Conservation (phyloP, 2,113 vertebrate species). For the Uria aalge region DNA sequence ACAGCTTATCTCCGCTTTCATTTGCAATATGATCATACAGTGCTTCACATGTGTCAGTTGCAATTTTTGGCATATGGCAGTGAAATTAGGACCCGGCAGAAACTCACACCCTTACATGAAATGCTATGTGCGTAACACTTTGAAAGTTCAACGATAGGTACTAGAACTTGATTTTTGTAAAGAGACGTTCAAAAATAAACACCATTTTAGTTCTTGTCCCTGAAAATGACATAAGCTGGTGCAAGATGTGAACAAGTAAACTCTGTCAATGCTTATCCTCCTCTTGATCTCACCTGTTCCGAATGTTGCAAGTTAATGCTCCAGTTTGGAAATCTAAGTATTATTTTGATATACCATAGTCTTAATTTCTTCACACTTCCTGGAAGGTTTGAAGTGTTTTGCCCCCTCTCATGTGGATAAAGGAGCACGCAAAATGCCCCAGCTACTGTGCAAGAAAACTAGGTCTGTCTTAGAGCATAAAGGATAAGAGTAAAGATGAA, state of each 20-base stretch:
- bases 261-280: neutral
- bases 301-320: neutral
- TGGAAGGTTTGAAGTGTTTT: neutral
- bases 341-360: neutral
- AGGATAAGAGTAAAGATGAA: neutral
- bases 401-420: neutral
- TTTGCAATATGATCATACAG: accelerated
- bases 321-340: neutral
- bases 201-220: neutral
- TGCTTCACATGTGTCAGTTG: neutral
- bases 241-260: neutral
- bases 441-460: neutral
- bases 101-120: neutral
- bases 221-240: neutral
- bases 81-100: neutral
- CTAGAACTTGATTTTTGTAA: neutral
- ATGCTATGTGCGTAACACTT: neutral
- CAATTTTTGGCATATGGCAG: neutral
- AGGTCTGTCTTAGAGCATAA: neutral
- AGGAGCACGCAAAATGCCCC: neutral
- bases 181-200: neutral
- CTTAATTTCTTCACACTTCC: neutral
- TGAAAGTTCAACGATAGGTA: neutral
- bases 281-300: neutral
- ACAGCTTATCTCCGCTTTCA: neutral